phyloP scores from a whole-genome alignment of 2,888 invertebrate species.

The Drosophila histrio region DNA sequence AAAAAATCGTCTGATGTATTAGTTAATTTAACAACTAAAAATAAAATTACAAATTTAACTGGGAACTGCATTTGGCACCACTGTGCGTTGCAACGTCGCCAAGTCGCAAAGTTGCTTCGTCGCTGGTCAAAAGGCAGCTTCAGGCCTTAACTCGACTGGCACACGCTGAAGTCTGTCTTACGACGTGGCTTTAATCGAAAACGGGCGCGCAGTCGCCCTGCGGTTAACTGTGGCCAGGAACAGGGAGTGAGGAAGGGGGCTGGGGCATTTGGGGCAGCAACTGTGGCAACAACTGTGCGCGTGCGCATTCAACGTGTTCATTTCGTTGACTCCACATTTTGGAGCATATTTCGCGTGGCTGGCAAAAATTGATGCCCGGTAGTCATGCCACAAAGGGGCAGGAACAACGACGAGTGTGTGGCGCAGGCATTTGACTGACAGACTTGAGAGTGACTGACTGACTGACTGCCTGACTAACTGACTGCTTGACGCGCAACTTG shows the following conservation, averaged over 20 bases:
- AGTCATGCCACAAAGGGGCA: conserved; percentile 69
- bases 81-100: too few relatives aligned
- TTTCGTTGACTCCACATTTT: conserved; percentile 56
- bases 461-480: conserved; percentile 36
- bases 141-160: conserved; percentile 59
- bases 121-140: conserved; percentile 23
- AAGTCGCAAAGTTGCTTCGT: neutral
- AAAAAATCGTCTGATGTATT: too few relatives aligned
- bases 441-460: conserved; percentile 14
- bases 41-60: too few relatives aligned
- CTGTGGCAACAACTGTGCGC: conserved; percentile 56
- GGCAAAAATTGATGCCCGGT: conserved; percentile 80
- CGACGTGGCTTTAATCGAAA: conserved; percentile 62
- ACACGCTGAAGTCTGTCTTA: conserved; percentile 49
- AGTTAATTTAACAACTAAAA: too few relatives aligned
- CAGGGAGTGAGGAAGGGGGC: conserved; percentile 37
- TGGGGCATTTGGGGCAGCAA: neutral
- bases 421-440: conserved; percentile 26
- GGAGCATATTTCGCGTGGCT: conserved; percentile 52
- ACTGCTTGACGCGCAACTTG: conserved; percentile 54
- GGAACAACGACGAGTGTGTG: neutral
- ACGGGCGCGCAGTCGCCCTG: conserved; percentile 77
- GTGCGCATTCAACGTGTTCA: conserved; percentile 77
- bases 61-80: too few relatives aligned
- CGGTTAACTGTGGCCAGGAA: conserved; percentile 78